Evolutionary conservation across 2,113 vertebrate genomes (phyloP), one percentile per base, ranked within the genome.

Genomic region (Toxotes jaculatrix): DNA sequence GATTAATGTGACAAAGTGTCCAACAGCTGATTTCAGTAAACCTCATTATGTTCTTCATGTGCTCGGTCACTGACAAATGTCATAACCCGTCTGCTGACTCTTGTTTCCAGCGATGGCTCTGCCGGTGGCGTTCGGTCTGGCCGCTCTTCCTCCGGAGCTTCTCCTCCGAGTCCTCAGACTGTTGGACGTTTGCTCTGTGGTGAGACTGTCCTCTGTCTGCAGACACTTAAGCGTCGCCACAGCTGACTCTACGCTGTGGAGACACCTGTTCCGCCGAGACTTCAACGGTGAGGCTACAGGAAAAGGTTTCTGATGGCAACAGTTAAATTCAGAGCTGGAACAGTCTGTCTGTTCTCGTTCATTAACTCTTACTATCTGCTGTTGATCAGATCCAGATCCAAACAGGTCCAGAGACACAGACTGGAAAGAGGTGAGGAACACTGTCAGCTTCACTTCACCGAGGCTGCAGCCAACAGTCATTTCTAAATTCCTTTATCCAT

Each of bases 101-200:
- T 38, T 32, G 43, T 51, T 42, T 60, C 1, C 76, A 99, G 98
- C 96, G 11, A 93, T 98, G 95, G 95, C 96, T 70, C 95, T 99
- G 3, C 98, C 98, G 0, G 96, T 96, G 80, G 96, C 95, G 0
- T 99, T 99, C 80, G 98, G 98, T 0, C 90, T 99, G 71, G 80
- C 95, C 0, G 96, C 95, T 16, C 96, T 99, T 42, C 98, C 98
- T 0, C 89, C 96, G 7, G 98, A 99, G 91, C 95, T 99, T 36
- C 95, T 98, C 60, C 95, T 99, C 36, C 90, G 97, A 2, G 95
- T 99, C 68, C 92, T 99, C 60, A 91, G 98, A 0, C 96, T 98
- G 36, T 86, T 99, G 90, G 97, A 99, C 21, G 91, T 96, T 1
- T 76, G 61, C 10, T 96, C 98, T 0, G 88, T 99, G 65, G 74